These are phyloP conservation scores for Hyppa rectilinea DNA, from an alignment of 2,888 invertebrate species.

Conservation along the genomic window DNA sequence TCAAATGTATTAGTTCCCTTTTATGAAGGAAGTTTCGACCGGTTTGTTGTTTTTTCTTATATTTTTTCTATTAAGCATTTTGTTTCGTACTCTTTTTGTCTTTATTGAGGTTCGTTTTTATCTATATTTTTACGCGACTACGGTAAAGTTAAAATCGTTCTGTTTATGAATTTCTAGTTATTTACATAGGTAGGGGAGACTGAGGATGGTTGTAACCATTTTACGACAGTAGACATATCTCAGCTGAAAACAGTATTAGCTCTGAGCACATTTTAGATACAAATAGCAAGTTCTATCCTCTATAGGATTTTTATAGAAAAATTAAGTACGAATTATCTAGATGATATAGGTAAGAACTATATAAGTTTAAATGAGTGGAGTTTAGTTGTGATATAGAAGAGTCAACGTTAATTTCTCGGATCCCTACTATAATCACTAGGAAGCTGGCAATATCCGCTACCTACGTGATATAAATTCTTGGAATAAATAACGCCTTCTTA, in stretches of 20 bases:
- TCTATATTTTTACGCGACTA: neutral
- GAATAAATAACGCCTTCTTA: neutral
- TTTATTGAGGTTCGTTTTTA: constrained; percentile 17
- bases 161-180: neutral
- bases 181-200: neutral
- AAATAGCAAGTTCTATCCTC: neutral
- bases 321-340: neutral
- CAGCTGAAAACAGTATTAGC: neutral
- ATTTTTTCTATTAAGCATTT: constrained; percentile 42
- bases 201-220: neutral
- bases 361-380: too few relatives aligned
- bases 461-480: neutral
- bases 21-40: constrained; percentile 71
- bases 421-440: too few relatives aligned
- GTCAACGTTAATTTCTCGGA: too few relatives aligned
- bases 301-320: neutral
- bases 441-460: too few relatives aligned
- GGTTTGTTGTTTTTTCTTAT: constrained; percentile 52
- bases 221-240: neutral
- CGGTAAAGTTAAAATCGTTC: neutral
- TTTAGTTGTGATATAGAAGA: too few relatives aligned
- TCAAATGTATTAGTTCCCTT: constrained; percentile 74
- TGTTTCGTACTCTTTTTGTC: constrained; percentile 33
- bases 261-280: neutral
- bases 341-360: neutral